A percentile compares a stretch with the other conserved stretches of the same genome.
Conservation (phyloP, 2,797 vertebrate species). For the Poeciliopsis presidionis region DNA sequence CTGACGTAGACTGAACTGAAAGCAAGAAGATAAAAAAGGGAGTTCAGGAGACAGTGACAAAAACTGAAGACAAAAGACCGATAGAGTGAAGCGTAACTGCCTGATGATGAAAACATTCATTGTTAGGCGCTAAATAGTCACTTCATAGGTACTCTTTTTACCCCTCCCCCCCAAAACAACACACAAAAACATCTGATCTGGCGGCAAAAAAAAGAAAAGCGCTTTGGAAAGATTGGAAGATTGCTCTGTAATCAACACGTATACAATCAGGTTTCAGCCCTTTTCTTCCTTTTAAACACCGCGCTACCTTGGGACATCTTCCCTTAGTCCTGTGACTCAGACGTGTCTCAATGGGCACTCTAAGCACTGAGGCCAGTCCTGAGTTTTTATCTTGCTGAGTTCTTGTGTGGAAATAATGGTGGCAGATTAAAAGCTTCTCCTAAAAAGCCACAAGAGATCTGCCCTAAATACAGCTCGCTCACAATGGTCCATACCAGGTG, state of each 20-base stretch:
- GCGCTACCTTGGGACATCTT: conserved; percentile 73
- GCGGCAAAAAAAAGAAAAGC: conserved; percentile 61
- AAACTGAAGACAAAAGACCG: not conserved
- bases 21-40: not conserved
- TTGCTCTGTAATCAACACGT: conserved; percentile 80
- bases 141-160: conserved; percentile 48
- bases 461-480: conserved; percentile 64
- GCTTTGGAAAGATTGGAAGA: conserved; percentile 82
- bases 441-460: conserved; percentile 69
- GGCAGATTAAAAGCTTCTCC: conserved; percentile 67
- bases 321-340: conserved; percentile 71
- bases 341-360: conserved; percentile 65
- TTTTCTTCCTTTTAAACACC: conserved; percentile 73
- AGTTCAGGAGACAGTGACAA: conserved; percentile 21
- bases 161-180: conserved; percentile 10
- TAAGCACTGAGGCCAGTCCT: conserved; percentile 56
- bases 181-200: conserved; percentile 70
- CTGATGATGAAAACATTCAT: conserved; percentile 66
- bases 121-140: conserved; percentile 71
- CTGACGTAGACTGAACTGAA: not conserved
- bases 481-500: conserved; percentile 57
- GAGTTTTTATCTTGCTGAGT: conserved; percentile 70
- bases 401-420: conserved; percentile 74
- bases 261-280: conserved; percentile 73
- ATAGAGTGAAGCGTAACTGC: conserved; percentile 45